Percentiles rank a stretch among this genome's conserved stretches.
These are phyloP conservation scores for Psittacula derbiana DNA, from an alignment of 2,797 vertebrate species.

Conservation along the genomic window DNA sequence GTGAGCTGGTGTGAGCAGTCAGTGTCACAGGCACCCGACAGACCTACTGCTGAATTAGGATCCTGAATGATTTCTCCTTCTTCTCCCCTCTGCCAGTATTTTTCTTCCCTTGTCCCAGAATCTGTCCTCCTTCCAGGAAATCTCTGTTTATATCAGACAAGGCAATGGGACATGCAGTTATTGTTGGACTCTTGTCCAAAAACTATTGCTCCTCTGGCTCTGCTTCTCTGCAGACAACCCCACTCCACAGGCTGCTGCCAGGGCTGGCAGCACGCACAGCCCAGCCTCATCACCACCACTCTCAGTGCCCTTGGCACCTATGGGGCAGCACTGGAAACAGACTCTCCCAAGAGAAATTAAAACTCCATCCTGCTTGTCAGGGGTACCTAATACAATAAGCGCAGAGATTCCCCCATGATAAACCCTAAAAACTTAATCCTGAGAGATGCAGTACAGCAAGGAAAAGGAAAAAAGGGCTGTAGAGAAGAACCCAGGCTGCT, in stretches of 20 bases:
- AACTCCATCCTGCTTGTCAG: neutral
- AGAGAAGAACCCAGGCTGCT: neutral
- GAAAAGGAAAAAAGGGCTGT: neutral
- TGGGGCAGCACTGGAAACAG: neutral
- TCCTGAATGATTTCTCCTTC: neutral
- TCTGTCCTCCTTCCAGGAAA: slow-evolving; percentile 15
- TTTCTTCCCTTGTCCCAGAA: neutral
- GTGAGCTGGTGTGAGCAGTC: accelerated
- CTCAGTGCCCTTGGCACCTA: neutral
- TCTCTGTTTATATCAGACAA: neutral
- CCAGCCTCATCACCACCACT: neutral
- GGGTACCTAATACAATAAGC: neutral
- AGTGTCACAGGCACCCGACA: neutral
- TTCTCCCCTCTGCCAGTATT: neutral
- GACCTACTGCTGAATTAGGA: neutral
- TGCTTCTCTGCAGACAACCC: neutral
- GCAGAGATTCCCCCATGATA: neutral
- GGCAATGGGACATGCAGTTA: neutral
- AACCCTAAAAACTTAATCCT: neutral
- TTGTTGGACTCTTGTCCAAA: neutral
- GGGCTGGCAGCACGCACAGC: neutral
- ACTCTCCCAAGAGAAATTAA: neutral
- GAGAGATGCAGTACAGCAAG: neutral
- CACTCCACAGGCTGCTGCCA: neutral
- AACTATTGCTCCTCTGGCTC: neutral